These are phyloP conservation scores for Listronotus bonariensis DNA, from an alignment of 1,140 invertebrate genomes.

Conservation along the genomic window DNA sequence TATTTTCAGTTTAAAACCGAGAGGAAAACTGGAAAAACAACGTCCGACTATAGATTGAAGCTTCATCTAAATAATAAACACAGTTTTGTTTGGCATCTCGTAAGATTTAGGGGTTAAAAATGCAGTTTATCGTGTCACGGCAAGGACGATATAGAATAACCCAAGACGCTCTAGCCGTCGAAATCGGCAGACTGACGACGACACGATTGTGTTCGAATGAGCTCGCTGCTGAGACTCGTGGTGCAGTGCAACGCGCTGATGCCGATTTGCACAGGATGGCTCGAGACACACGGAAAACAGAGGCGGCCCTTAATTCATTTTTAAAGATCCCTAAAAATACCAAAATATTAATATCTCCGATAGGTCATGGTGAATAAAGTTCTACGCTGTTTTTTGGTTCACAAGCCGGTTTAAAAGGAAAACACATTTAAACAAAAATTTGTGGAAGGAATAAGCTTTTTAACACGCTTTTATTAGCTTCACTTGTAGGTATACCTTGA, in stretches of 20 bases:
- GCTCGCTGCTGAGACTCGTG: slow-evolving; percentile 23
- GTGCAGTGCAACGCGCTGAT: slow-evolving; percentile 26
- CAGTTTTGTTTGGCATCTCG: slow-evolving; percentile 1
- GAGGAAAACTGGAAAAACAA: not conserved
- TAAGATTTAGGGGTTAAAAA: slow-evolving; percentile 18
- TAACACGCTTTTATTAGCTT: too few species aligned
- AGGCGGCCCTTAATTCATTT: too few species aligned
- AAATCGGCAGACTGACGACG: slow-evolving; percentile 26
- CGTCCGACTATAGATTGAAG: not conserved
- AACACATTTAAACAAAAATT: too few species aligned
- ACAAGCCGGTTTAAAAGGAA: too few species aligned
- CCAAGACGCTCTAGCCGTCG: slow-evolving; percentile 14
- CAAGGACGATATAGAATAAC: slow-evolving; percentile 1
- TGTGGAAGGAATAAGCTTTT: too few species aligned
- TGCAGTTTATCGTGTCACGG: slow-evolving; percentile 31
- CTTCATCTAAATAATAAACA: not conserved
- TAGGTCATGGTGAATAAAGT: too few species aligned
- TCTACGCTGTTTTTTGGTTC: too few species aligned
- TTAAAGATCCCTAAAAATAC: too few species aligned
- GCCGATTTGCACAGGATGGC: not conserved
- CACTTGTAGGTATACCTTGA: too few species aligned
- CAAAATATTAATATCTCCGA: too few species aligned
- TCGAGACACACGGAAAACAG: too few species aligned
- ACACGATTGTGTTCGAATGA: slow-evolving; percentile 9
- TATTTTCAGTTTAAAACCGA: not conserved